Evolutionary conservation across 2,888 invertebrate species (phyloP), one percentile per base, ranked within the genome.

Genomic region (Parasteatoda lunata): DNA sequence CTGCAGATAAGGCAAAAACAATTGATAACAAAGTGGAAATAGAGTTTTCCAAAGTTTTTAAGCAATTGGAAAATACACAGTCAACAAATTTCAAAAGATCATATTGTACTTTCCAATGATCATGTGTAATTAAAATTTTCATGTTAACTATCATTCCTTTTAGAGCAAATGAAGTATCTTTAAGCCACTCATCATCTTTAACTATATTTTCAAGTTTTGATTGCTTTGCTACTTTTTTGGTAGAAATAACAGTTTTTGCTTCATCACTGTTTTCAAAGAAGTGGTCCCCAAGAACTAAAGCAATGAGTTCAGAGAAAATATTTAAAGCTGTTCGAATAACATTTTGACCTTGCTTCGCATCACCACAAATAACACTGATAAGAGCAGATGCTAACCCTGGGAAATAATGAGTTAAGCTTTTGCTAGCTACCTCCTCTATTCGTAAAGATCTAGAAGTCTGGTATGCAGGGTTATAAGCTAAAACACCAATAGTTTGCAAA

Each of bases 1-100:
- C 88, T 30, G 83, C 88, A 48, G 83, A 88, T 15, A 88, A 76
- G 15, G 79, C 79, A 66, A 88, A 79, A 15, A 88, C 64, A n/a
- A 69, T 30, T 64, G 77, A 64, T 52, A 88, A 54, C 3, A 83
- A 9, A 48, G 69, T 49, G 45, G 88, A 15, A 11, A 83, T 69
- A 54, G 79, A 79, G 8, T 75, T 71, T 49, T 88, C 47, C 11
- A 88, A 68, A 45, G 69, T 51, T 51, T 66, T 75, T 5, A 65
- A 71, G 11, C 83, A 88, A n/a, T 76, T n/a, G 45, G 45, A 70
- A n/a, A 88, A 69, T n/a, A 88, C 45, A 8, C 15, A 30, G 49
- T 83, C 47, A 3, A 77, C 48, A 72, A 71, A 88, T 49, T 51
- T 52, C 47, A 84, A 48, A n/a, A 81, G 65, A 6, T 79, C 72